Percentiles rank a stretch among this genome's conserved stretches.
Evolutionary conservation across 2,113 vertebrate genomes (phyloP).

Genomic region (Oxyruncus cristatus): DNA sequence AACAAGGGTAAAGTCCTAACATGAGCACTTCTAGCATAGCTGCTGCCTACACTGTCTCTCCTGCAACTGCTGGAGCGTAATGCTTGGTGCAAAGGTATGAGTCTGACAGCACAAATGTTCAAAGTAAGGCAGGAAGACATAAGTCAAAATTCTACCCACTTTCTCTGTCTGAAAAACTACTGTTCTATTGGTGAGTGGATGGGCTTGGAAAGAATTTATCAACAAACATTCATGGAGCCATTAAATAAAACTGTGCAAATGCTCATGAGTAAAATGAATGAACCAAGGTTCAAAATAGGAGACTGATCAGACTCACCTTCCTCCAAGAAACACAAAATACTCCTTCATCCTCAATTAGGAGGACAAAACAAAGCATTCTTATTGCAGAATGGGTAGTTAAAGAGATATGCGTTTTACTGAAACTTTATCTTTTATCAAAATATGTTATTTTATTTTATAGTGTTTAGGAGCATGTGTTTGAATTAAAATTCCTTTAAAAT

Average conservation of each 20-base stretch:
- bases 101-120: neutral
- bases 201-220: neutral
- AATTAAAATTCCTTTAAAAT: neutral
- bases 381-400: neutral
- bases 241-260: neutral
- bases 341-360: neutral
- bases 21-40: neutral
- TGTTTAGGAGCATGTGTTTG: neutral
- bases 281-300: neutral
- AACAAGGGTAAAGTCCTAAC: neutral
- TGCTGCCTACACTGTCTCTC: neutral
- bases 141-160: neutral
- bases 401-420: neutral
- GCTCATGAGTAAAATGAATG: neutral
- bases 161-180: neutral
- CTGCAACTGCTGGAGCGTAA: rapidly evolving
- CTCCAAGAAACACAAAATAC: neutral
- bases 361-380: neutral
- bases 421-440: neutral
- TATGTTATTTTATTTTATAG: neutral
- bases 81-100: neutral
- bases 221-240: neutral
- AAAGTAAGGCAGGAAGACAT: neutral
- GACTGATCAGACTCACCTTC: neutral
- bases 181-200: neutral